A percentile compares a stretch with the other conserved stretches of the same genome.
Evolutionary conservation across 2,888 invertebrate species (phyloP).

Genomic region (Scaptomyza flava): DNA sequence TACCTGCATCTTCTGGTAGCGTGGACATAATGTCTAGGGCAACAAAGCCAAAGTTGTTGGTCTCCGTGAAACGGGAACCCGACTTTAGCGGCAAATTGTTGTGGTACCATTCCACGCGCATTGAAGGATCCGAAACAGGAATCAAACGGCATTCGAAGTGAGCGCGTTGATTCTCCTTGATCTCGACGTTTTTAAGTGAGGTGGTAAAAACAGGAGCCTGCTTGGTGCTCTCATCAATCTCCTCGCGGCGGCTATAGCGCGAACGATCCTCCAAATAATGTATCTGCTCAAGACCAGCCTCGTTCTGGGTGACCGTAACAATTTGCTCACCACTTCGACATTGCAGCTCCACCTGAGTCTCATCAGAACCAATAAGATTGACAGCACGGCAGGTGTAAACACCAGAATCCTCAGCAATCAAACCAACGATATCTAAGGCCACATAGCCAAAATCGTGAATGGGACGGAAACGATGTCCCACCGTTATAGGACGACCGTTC

Average conservation of each 20-base stretch:
- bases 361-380: conserved; percentile 95
- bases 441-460: conserved; percentile 99
- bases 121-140: conserved; percentile 95
- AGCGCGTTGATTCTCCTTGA: conserved; percentile 96
- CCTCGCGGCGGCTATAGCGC: conserved; percentile 90
- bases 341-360: conserved; percentile 90
- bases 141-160: conserved; percentile 97
- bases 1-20: conserved; percentile 97
- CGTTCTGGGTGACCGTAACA: conserved; percentile 93
- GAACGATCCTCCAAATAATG: conserved; percentile 94
- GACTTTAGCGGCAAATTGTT: conserved; percentile 95
- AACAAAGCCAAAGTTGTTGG: conserved; percentile 98
- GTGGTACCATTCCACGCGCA: conserved; percentile 98
- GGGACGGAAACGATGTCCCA: conserved; percentile 97
- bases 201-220: conserved; percentile 97
- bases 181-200: conserved; percentile 95
- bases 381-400: conserved; percentile 97
- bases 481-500: conserved; percentile 96
- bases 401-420: conserved; percentile 98
- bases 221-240: conserved; percentile 92
- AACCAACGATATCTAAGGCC: conserved; percentile 97
- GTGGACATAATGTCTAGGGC: conserved; percentile 98
- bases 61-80: conserved; percentile 97
- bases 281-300: conserved; percentile 94
- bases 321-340: conserved; percentile 93